Evolutionary conservation across 2,888 invertebrate species (phyloP).

Genomic region (Nymphalis polychloros): DNA sequence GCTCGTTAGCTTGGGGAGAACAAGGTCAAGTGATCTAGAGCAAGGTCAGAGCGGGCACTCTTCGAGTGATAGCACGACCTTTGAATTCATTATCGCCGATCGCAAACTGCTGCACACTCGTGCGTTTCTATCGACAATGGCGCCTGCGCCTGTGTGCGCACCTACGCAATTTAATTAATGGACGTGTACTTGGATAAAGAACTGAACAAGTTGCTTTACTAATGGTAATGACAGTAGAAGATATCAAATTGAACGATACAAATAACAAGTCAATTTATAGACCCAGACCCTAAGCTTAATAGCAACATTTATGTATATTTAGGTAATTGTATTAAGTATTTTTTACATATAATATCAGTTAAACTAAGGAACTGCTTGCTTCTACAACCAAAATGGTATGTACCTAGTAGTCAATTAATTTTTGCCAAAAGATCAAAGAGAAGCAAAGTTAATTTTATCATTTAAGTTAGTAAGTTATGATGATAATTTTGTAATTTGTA

Average conservation of each 20-base stretch:
- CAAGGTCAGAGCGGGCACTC: slow-evolving; percentile 72
- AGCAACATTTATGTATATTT: too few species aligned
- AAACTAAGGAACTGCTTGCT: too few species aligned
- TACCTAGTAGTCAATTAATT: too few species aligned
- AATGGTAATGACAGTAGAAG: slow-evolving; percentile 10
- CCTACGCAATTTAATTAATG: slow-evolving; percentile 29
- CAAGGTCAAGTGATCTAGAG: slow-evolving; percentile 72
- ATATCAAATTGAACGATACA: background rate
- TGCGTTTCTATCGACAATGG: slow-evolving; percentile 15
- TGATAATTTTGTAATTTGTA: too few species aligned
- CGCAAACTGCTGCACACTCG: slow-evolving; percentile 41
- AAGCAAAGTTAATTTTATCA: too few species aligned
- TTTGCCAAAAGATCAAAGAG: too few species aligned
- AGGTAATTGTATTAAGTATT: too few species aligned
- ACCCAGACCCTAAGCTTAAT: too few species aligned
- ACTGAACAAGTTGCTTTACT: background rate
- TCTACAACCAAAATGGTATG: too few species aligned
- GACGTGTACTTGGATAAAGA: slow-evolving; percentile 8
- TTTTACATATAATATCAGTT: too few species aligned
- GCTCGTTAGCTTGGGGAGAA: slow-evolving; percentile 63
- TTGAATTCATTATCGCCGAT: slow-evolving; percentile 64
- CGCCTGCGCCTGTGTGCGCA: slow-evolving; percentile 21
- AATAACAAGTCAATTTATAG: background rate
- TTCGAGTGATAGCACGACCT: slow-evolving; percentile 77
- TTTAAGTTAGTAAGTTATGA: too few species aligned